Evolutionary conservation across 2,888 invertebrate species (phyloP), one percentile per base, ranked within the genome.

Genomic region (Caenorhabditis sinica): DNA sequence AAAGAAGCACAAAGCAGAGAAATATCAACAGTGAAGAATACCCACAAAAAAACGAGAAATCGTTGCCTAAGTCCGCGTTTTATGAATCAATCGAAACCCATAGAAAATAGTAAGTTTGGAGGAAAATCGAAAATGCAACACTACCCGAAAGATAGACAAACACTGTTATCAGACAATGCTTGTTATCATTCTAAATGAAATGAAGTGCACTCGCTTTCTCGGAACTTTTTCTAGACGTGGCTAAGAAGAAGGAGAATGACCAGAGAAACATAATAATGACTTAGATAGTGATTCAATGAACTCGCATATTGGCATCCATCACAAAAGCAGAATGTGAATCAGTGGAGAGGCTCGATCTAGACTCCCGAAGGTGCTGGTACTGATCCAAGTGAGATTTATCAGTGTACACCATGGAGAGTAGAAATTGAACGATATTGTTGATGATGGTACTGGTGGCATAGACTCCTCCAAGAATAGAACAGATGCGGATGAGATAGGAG

Each of bases 391-490:
- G 36, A 8, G 36, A 20, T 13, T 58, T 53, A 8, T 74, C 40
- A 8, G 68, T 45, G 58, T 82, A 86, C 8, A 83, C 25, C 28
- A 82, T 63, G 9, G 79, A 82, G 1, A 88, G 45, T 4, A 81
- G 33, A 8, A 83, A 75, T 51, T 88, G 87, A 15, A 88, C 73
- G 20, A 89, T 60, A 28, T 73, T 86, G 58, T 89, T 86, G 30
- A 88, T 69, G 51, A 88, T 83, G 8, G 76, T 83, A 53, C 88
- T 95, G 71, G 97, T 96, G 25, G 97, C 95, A 94, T 96, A 97
- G 89, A 98, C 96, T 56, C 98, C 98, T 87, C 97, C 96, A 63
- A 97, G 95, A 58, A 97, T 95, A 1, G 97, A 96, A 94, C 97
- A 97, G 5, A 99, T 94, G 91, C 97, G 95, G 63, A 97, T 95